Base-by-base conservation (phyloP, 1,140 invertebrate genomes). In the Drosophila biarmipes region DNA sequence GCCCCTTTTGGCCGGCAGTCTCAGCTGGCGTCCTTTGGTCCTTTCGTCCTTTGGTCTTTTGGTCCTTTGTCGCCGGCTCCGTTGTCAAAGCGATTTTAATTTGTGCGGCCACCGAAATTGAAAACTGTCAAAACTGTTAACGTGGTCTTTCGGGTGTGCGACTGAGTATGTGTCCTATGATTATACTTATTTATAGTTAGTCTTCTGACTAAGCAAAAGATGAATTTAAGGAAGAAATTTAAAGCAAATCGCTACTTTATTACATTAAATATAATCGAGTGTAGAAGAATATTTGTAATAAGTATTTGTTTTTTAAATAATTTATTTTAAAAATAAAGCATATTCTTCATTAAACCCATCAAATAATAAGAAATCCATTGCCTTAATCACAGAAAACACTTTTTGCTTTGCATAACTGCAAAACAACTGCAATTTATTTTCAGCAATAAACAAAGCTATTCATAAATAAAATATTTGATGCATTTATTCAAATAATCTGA, bases 51-150 rank as follows among this genome's bases (percentile, higher is more conserved):
- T 75, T 46, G 53, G 15, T 40, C 7, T 51, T 40, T 73, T 57
- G 61, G 77, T 80, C 78, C 54, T 80, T 76, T 48, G 54, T 61
- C 48, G 57, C n/a, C 31, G 42, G 38, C 31, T 52, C 49, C 64
- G 58, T 42, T 56, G 45, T 71, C 59, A 58, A 75, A 64, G 45
- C 78, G 49, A 74, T 78, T 85, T 82, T 86, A 87, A 87, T 86
- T 87, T 86, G 74, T 75, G 53, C 64, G 73, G 42, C 35, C 58
- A 35, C 40, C 72, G 66, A 84, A 84, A 84, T 86, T 86, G 78
- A 82, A 86, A 86, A 89, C 82, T 86, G 82, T 86, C 82, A 87
- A 78, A 86, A 87, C 74, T 87, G 78, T 75, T 86, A 87, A 78
- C 64, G 56, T 78, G 42, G 61, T 61, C 68, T 51, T 76, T 69